These are phyloP conservation scores for Aporophyla nigra DNA, from an alignment of 2,888 invertebrate species.

Conservation along the genomic window DNA sequence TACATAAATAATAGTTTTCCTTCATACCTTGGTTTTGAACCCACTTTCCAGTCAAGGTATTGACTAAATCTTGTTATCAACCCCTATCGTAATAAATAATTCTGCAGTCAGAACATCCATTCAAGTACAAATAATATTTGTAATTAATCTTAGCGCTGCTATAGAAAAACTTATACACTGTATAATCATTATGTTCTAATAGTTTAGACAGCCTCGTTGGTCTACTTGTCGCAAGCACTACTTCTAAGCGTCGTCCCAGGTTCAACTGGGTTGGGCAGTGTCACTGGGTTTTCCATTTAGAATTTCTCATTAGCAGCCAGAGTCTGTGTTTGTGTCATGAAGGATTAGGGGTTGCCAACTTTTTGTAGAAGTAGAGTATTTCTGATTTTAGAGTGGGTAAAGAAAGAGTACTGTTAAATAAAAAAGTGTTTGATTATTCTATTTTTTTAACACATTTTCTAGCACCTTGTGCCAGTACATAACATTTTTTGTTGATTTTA, in stretches of 20 bases:
- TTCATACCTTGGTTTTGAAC: background rate
- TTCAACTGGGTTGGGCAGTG: background rate
- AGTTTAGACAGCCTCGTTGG: background rate
- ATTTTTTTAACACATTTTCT: too few species aligned
- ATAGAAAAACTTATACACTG: background rate
- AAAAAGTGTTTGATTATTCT: too few species aligned
- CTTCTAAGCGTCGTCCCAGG: background rate
- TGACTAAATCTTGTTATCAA: background rate
- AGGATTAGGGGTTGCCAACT: too few species aligned
- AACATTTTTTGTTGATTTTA: too few species aligned
- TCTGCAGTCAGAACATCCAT: background rate
- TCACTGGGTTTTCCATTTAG: background rate
- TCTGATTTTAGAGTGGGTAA: too few species aligned
- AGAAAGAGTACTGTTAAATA: too few species aligned
- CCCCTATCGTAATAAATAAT: background rate
- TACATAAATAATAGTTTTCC: background rate
- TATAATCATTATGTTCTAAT: background rate
- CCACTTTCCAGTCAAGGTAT: too few species aligned
- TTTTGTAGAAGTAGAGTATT: too few species aligned
- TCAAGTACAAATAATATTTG: background rate
- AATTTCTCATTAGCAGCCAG: background rate
- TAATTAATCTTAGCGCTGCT: background rate
- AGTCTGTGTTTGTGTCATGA: background rate
- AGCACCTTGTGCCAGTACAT: too few species aligned
- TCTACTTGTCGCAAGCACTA: background rate